phyloP scores from a whole-genome alignment of 2,888 invertebrate species.

The Protophormia terraenovae region DNA sequence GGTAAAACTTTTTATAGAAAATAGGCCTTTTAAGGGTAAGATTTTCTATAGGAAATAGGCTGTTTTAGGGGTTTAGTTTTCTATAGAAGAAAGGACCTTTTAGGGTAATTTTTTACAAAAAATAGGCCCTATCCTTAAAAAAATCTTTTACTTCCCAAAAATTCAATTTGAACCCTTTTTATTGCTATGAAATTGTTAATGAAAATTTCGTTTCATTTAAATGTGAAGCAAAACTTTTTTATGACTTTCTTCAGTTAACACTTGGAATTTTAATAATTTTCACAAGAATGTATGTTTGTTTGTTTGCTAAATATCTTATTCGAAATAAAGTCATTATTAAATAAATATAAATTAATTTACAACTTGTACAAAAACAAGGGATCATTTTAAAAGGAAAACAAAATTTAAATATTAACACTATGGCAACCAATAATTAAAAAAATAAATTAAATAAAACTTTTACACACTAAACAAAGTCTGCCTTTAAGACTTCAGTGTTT shows the following conservation, averaged over 20 bases:
- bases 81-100: too few species aligned
- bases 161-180: neutral
- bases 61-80: too few species aligned
- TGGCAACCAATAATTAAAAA: neutral
- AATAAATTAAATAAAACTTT: too few species aligned
- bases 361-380: neutral
- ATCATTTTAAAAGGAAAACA: neutral
- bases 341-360: neutral
- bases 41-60: too few species aligned
- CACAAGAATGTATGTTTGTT: neutral
- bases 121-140: too few species aligned
- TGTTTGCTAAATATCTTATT: neutral
- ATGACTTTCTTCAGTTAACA: neutral
- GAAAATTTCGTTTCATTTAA: neutral
- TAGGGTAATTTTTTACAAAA: too few species aligned
- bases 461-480: neutral
- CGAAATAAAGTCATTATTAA: neutral
- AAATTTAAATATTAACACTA: neutral
- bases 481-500: neutral
- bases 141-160: too few species aligned
- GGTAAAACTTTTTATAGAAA: too few species aligned
- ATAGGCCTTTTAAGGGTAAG: too few species aligned
- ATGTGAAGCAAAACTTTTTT: neutral
- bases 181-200: neutral
- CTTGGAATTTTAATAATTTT: neutral